A percentile compares a stretch with the other conserved stretches of the same genome.
Conservation (phyloP, 92 coral and sea anemone species). For the Zoanthus solanderi region DNA sequence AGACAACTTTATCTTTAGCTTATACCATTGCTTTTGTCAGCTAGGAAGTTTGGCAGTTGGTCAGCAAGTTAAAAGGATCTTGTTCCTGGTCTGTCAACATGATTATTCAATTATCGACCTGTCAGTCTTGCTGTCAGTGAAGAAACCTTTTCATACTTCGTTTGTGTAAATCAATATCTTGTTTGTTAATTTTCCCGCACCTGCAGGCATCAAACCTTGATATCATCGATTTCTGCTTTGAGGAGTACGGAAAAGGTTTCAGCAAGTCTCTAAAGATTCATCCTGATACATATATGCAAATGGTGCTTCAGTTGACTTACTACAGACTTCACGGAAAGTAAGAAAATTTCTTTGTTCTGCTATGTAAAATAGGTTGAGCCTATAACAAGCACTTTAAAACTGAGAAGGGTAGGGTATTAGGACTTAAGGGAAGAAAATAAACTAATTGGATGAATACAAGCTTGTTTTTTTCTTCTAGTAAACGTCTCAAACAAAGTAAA, state of each 20-base stretch:
- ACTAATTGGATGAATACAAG: too few relatives aligned
- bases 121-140: background rate
- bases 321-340: conserved; percentile 88
- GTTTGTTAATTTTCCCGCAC: background rate
- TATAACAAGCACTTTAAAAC: too few relatives aligned
- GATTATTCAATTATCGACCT: too few relatives aligned
- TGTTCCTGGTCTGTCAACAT: too few relatives aligned
- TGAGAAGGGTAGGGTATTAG: background rate
- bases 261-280: conserved; percentile 77
- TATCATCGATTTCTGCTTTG: conserved; percentile 7
- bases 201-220: conserved; percentile 69
- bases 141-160: background rate
- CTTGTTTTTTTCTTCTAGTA: too few relatives aligned
- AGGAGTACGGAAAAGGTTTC: conserved; percentile 78
- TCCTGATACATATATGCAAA: conserved; percentile 92
- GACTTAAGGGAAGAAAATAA: too few relatives aligned
- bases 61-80: too few relatives aligned
- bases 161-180: background rate
- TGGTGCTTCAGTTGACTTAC: conserved; percentile 87
- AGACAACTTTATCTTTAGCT: background rate
- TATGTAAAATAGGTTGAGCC: too few relatives aligned
- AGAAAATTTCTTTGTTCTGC: background rate
- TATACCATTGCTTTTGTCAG: background rate
- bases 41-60: too few relatives aligned
- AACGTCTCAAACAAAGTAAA: too few relatives aligned